Base-by-base conservation (phyloP, 2,888 invertebrate species). In the Toxonevra muliebris region DNA sequence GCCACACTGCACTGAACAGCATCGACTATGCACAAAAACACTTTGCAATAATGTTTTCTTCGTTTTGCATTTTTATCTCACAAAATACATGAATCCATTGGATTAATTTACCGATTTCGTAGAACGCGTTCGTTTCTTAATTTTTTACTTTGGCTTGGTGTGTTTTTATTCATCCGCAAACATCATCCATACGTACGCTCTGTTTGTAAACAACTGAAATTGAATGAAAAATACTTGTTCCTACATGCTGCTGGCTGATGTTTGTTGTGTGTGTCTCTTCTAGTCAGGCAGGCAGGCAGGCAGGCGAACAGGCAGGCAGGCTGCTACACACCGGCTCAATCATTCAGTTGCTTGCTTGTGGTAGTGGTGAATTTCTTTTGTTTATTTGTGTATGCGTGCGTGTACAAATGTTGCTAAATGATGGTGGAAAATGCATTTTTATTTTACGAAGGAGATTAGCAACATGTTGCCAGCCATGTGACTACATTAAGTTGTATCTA, bases 201-300 rank as follows among this genome's bases (percentile, higher is more conserved):
- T 66, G 66, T 66, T 66, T 66, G 66, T 66, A 66, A 66, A 66
- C 66, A 66, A 66, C 66, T 66, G 66, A 61, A 57, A 30, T 7
- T 30, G 30, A 30, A 30, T 30, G 30, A 7, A 2, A 30, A 48
- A 30, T 57, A 57, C 57, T 57, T 57, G 57, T 57, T 66, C 61
- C 55, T 66, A 55, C 55, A 55, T 30, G 61, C 17, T 50, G 53
- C 12, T 52, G 61, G 30, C 41, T 40, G 41, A n/a, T 7, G 30
- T 61, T 61, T 50, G 15, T n/a, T 64, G 64, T 17, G 52, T 58
- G 40, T 30, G 30, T 30, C 3, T 30, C 48, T 50, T 45, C 15
- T 19, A 57, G 41, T 57, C 57, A 15, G n/a, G n/a, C 60, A 45
- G 50, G 10, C 60, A 52, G 52, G 17, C 40, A 61, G 53, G 12